A percentile compares a stretch with the other conserved stretches of the same genome.
phyloP scores from a whole-genome alignment of 2,113 vertebrate species.

The Sinocyclocheilus anshuiensis region DNA sequence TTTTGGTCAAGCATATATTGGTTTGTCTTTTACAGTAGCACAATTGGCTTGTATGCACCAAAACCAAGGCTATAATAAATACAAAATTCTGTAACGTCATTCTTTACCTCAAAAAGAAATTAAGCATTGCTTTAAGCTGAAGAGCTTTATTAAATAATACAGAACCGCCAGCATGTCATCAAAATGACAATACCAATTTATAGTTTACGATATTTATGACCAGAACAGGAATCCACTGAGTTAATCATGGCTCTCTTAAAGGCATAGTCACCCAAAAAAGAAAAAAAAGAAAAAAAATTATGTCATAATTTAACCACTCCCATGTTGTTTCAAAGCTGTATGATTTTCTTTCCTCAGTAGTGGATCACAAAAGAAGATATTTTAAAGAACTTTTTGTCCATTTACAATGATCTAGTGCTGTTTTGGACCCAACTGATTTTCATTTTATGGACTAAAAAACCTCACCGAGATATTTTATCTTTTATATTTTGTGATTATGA shows the following conservation, averaged over 20 bases:
- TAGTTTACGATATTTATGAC: conserved; percentile 13
- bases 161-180: conserved; percentile 7
- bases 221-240: not conserved
- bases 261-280: not conserved
- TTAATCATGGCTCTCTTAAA: not conserved
- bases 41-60: conserved; percentile 22
- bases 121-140: not conserved
- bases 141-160: conserved; percentile 17
- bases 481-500: not conserved
- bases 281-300: not conserved
- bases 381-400: too few species aligned
- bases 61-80: conserved; percentile 27
- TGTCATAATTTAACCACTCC: not conserved
- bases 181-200: conserved; percentile 21
- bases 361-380: not conserved
- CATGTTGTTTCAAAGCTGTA: not conserved
- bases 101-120: conserved; percentile 35
- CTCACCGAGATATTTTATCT: not conserved
- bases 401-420: too few species aligned
- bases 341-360: not conserved
- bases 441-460: not conserved
- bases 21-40: conserved; percentile 46
- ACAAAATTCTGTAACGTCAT: conserved; percentile 7
- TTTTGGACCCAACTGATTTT: not conserved
- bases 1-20: conserved; percentile 31